phyloP scores from a whole-genome alignment of 2,113 vertebrate species.

The Lasiurus cinereus region DNA sequence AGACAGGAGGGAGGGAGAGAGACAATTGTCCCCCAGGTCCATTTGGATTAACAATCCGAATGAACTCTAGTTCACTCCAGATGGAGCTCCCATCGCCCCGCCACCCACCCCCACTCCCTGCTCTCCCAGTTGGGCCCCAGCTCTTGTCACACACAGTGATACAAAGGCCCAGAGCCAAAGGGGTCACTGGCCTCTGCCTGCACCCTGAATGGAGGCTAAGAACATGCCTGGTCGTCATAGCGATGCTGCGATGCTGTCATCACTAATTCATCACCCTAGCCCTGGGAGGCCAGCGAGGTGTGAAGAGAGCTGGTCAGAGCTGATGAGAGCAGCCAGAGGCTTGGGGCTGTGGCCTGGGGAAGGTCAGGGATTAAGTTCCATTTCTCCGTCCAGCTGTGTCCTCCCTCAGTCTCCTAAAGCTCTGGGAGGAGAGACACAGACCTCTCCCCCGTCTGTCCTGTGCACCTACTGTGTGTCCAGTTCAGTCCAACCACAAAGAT shows the following conservation, averaged over 20 bases:
- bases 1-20: not conserved
- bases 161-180: slow-evolving; percentile 31
- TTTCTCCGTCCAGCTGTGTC: not conserved
- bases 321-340: not conserved
- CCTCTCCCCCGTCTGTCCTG: not conserved
- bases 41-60: not conserved
- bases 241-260: slow-evolving; percentile 64
- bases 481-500: not conserved
- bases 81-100: not conserved
- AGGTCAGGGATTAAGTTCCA: not conserved
- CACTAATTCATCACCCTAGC: slow-evolving; percentile 67
- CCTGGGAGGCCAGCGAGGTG: slow-evolving; percentile 66
- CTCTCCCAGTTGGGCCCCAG: not conserved
- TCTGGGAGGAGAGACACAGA: not conserved
- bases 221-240: slow-evolving; percentile 67
- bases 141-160: not conserved
- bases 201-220: slow-evolving; percentile 35
- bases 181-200: slow-evolving; percentile 52
- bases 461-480: not conserved
- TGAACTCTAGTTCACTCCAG: not conserved
- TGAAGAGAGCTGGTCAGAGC: slow-evolving; percentile 60
- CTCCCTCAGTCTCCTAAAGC: not conserved
- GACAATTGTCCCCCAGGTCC: not conserved
- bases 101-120: not conserved
- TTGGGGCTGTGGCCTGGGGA: slow-evolving; percentile 3